Evolutionary conservation across 2,888 invertebrate species (phyloP), one percentile per base, ranked within the genome.

Genomic region (Dasysyrphus tricinctus): DNA sequence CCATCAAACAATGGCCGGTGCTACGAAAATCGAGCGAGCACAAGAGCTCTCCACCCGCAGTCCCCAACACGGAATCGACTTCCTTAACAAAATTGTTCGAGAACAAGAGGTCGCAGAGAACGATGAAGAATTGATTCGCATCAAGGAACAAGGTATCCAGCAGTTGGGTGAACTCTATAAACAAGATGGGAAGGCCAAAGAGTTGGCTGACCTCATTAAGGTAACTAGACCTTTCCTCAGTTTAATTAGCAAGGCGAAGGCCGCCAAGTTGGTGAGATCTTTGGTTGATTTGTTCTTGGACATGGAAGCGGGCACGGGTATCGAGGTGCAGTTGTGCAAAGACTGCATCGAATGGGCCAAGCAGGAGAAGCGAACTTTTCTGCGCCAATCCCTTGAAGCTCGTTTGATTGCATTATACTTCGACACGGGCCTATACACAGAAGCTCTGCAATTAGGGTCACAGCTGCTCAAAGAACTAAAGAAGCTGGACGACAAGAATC

Each of bases 271-370:
- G 90, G 99, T 99, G 9, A 95, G 99, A 88, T 97, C 98, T 29
- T 94, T 99, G 89, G 99, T 99, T 12, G 99, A 99, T 92, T 96
- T 98, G 94, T 99, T 99, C 93, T 93, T 99, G 89, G 99, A 98
- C 92, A 95, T 99, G 93, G 98, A 99, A 92, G 98, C 98, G 88
- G 97, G 97, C 67, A 98, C 98, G 88, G 99, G 99, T 72, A 97
- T 97, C 88, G 98, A 98, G 94, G 97, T 97, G 73, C 96, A 97
- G 93, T 93, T 98, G 86, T 97, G 97, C 93, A 97, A 97, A 93
- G 99, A 99, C 93, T 99, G 99, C 93, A 99, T 99, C 93, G 98
- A 98, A 93, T 99, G 99, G 99, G 98, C 99, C 39, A 98, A 98
- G 92, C 97, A 98, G 91, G 99, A 99, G 92, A 96, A 98, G 88